Evolutionary conservation across 2,113 vertebrate genomes (phyloP).

Genomic region (Pelecanoides urinatrix): DNA sequence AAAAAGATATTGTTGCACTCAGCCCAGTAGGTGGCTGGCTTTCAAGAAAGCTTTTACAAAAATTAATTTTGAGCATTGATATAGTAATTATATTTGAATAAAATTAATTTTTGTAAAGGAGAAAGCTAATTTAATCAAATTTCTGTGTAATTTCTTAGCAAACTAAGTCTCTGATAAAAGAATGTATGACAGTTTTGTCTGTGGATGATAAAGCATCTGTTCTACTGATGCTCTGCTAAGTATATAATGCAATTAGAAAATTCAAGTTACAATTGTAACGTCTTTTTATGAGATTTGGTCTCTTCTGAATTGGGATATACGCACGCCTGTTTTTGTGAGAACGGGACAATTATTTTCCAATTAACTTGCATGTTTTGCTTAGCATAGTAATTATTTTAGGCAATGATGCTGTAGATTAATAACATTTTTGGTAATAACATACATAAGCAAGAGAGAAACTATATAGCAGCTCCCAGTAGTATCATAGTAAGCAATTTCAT

Average conservation of each 20-base stretch:
- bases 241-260: slow-evolving; percentile 72
- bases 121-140: neutral
- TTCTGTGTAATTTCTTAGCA: slow-evolving; percentile 23
- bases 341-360: slow-evolving; percentile 33
- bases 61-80: slow-evolving; percentile 27
- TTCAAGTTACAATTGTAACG: slow-evolving; percentile 57
- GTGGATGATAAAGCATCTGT: slow-evolving; percentile 64
- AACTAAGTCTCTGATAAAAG: neutral
- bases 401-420: slow-evolving; percentile 42
- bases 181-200: slow-evolving; percentile 27
- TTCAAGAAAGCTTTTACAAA: slow-evolving; percentile 32
- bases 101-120: slow-evolving; percentile 34
- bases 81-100: slow-evolving; percentile 38
- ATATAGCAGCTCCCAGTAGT: neutral
- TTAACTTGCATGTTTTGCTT: slow-evolving; percentile 56
- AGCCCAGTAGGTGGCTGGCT: neutral
- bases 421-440: slow-evolving; percentile 31
- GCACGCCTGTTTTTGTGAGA: neutral
- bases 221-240: slow-evolving; percentile 41
- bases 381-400: slow-evolving; percentile 47
- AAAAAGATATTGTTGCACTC: neutral
- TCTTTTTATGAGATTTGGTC: slow-evolving; percentile 57
- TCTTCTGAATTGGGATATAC: slow-evolving; percentile 38
- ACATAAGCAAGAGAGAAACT: neutral
- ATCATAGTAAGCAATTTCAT: neutral